phyloP scores from a whole-genome alignment of 2,888 invertebrate species.

The Brachyptera risi region DNA sequence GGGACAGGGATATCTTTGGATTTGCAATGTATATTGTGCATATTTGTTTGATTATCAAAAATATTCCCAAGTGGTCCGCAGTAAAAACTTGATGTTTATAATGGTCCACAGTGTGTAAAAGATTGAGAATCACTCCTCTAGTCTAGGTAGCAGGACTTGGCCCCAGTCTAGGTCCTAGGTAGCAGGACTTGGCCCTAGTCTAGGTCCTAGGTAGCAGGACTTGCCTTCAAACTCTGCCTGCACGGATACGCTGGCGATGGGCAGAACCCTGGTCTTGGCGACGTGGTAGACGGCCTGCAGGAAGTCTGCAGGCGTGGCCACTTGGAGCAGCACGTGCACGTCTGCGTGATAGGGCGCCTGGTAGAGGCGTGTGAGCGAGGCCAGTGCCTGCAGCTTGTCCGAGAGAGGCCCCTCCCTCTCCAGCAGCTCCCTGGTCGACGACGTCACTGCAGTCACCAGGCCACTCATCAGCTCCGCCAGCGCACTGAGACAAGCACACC shows the following conservation, averaged over 20 bases:
- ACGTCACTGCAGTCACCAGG: not conserved
- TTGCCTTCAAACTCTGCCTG: not conserved
- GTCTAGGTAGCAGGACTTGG: no score
- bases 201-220: no score
- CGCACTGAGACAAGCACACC: not conserved
- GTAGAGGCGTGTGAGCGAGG: not conserved
- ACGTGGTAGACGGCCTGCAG: constrained; percentile 13
- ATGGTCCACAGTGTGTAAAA: no score
- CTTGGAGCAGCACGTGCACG: not conserved
- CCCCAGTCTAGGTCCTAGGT: no score
- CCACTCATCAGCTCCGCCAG: not conserved
- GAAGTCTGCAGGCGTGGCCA: not conserved
- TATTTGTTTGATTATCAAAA: no score
- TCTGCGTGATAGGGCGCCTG: constrained; percentile 10
- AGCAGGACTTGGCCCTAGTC: no score
- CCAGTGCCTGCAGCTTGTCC: not conserved
- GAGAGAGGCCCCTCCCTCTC: not conserved
- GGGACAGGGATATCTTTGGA: no score
- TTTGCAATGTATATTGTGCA: no score
- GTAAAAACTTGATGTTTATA: no score
- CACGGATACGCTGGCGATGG: not conserved
- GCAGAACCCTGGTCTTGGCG: not conserved
- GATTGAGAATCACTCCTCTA: no score
- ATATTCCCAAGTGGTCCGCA: no score
- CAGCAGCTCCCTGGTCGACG: not conserved